phyloP scores from a whole-genome alignment of 1,140 invertebrate species.

The Drosophila trapezifrons region DNA sequence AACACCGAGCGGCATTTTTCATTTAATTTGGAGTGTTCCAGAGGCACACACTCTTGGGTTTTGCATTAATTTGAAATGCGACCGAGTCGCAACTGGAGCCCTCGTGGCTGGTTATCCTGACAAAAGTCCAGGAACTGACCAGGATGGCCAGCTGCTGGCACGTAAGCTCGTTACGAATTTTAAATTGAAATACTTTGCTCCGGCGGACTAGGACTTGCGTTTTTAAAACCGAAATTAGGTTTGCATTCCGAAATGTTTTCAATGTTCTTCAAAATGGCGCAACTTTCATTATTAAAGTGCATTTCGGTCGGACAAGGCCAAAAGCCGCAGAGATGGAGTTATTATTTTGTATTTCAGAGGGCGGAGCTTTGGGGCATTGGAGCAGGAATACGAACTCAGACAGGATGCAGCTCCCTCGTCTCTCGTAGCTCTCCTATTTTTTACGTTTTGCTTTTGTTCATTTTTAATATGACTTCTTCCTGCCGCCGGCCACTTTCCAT shows the following conservation, averaged over 20 bases:
- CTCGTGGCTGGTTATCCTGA: slow-evolving; percentile 14
- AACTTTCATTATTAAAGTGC: slow-evolving; percentile 82
- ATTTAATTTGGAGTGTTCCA: slow-evolving; percentile 35
- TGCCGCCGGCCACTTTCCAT: slow-evolving; percentile 24
- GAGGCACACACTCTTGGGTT: slow-evolving; percentile 34
- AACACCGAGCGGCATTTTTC: slow-evolving; percentile 8
- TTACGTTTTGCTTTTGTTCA: slow-evolving; percentile 57
- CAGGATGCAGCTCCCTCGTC: slow-evolving; percentile 59
- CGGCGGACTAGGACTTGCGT: slow-evolving; percentile 54
- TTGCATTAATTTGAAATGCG: slow-evolving; percentile 54
- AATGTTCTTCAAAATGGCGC: slow-evolving; percentile 54
- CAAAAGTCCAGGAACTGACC: slow-evolving; percentile 29
- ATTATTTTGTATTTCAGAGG: neutral
- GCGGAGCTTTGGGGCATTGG: slow-evolving; percentile 45
- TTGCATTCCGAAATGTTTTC: slow-evolving; percentile 64
- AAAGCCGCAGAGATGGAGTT: slow-evolving; percentile 46
- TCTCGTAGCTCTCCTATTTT: slow-evolving; percentile 59
- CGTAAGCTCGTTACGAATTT: slow-evolving; percentile 65
- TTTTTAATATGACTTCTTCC: slow-evolving; percentile 79
- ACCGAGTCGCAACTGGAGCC: slow-evolving; percentile 12
- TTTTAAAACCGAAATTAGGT: slow-evolving; percentile 69
- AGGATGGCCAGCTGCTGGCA: slow-evolving; percentile 50
- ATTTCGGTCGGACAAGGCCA: slow-evolving; percentile 59
- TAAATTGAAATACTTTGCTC: slow-evolving; percentile 75
- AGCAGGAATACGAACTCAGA: slow-evolving; percentile 23